A percentile compares a stretch with the other conserved stretches of the same genome.
Evolutionary conservation across 2,888 invertebrate genomes (phyloP).

Genomic region (Anoncus sp.): DNA sequence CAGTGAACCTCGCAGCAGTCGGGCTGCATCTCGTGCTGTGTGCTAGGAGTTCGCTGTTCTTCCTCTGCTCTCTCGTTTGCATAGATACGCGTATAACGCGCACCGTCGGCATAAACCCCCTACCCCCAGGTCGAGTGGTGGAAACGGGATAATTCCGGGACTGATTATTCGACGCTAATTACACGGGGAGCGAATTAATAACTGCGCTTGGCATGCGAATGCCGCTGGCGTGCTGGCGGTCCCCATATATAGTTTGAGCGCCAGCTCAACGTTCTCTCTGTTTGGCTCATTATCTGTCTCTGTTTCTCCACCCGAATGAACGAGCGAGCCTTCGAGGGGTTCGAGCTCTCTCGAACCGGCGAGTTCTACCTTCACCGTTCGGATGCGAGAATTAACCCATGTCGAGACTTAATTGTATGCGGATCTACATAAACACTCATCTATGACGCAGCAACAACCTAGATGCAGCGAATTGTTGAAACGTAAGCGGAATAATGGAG

Average conservation of each 20-base stretch:
- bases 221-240: conserved; percentile 31
- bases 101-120: conserved; percentile 54
- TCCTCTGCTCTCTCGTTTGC: conserved; percentile 55
- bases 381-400: conserved; percentile 35
- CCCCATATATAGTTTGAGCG: conserved; percentile 19
- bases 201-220: conserved; percentile 57
- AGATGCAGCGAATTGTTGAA: background rate
- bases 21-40: background rate
- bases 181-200: conserved; percentile 64
- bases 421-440: conserved; percentile 29
- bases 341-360: conserved; percentile 24
- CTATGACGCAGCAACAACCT: background rate
- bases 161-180: conserved; percentile 66
- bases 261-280: conserved; percentile 33
- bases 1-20: conserved; percentile 36
- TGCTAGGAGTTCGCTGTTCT: conserved; percentile 24
- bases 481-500: conserved; percentile 10
- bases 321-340: conserved; percentile 37
- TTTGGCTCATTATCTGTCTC: background rate
- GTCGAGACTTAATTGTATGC: conserved; percentile 32
- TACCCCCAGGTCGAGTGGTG: conserved; percentile 51
- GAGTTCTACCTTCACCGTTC: conserved; percentile 15
- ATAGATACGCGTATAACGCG: conserved; percentile 59
- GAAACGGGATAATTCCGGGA: conserved; percentile 62
- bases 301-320: conserved; percentile 25